phyloP scores from a whole-genome alignment of 2,888 invertebrate species.

The Atethmia centrago region DNA sequence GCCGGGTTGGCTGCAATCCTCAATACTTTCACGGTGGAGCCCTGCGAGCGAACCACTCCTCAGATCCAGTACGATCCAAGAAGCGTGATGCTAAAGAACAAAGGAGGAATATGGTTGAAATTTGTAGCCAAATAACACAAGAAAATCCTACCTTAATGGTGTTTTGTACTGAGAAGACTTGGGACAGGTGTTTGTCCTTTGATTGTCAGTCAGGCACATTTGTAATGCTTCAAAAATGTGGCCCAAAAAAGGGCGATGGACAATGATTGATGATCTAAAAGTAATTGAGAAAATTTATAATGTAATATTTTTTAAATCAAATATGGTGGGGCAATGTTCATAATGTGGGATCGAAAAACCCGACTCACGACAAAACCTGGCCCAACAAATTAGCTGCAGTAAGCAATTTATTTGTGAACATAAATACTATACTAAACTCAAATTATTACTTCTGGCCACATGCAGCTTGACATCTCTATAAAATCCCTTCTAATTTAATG shows the following conservation, averaged over 20 bases:
- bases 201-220: slow-evolving; percentile 12
- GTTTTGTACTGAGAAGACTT: slow-evolving; percentile 27
- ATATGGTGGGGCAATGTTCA: neutral
- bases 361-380: neutral
- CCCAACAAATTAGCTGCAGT: neutral
- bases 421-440: neutral
- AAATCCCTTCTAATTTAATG: slow-evolving; percentile 1
- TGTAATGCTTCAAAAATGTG: slow-evolving; percentile 1
- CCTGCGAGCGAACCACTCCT: slow-evolving; percentile 82
- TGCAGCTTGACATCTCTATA: neutral
- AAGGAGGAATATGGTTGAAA: slow-evolving; percentile 86
- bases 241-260: neutral
- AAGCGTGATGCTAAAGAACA: slow-evolving; percentile 87
- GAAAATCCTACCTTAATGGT: neutral
- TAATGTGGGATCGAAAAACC: slow-evolving; percentile 1
- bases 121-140: slow-evolving; percentile 71
- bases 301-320: slow-evolving; percentile 7
- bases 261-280: slow-evolving; percentile 7
- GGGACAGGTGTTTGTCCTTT: neutral
- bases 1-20: slow-evolving; percentile 82
- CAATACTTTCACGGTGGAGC: slow-evolving; percentile 79
- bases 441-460: neutral
- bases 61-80: slow-evolving; percentile 84
- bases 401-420: neutral
- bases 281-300: neutral